Conservation (phyloP, 2,797 vertebrate genomes). For the Lagorchestes hirsutus region DNA sequence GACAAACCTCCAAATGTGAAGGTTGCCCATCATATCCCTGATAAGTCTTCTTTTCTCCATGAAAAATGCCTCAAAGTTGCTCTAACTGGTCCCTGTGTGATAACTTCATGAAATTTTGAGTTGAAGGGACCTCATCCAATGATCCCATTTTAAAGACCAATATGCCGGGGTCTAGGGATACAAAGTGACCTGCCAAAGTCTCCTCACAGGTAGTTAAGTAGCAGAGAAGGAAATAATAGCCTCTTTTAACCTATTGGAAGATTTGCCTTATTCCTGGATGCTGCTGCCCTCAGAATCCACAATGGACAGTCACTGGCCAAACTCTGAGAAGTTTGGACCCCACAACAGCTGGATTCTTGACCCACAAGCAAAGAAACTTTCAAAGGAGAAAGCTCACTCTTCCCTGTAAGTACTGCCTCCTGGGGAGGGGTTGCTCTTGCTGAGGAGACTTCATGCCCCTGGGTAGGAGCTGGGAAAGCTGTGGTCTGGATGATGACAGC, state of each 20-base stretch:
- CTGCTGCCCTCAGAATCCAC: background rate
- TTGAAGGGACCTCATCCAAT: background rate
- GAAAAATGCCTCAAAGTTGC: background rate
- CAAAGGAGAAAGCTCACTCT: background rate
- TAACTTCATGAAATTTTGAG: background rate
- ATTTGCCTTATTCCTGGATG: background rate
- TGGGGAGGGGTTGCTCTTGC: background rate
- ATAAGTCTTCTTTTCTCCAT: background rate
- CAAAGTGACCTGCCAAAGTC: background rate
- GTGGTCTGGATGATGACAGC: background rate
- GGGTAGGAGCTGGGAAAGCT: background rate
- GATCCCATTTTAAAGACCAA: background rate
- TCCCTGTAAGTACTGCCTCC: background rate
- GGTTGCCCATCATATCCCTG: background rate
- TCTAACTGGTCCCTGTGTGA: background rate
- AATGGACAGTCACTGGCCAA: background rate
- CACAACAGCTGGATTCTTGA: background rate
- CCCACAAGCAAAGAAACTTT: background rate
- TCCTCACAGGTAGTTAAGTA: background rate
- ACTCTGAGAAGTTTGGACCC: background rate
- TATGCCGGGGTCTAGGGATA: background rate
- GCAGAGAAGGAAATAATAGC: background rate
- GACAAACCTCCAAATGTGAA: background rate
- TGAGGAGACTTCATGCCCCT: background rate
- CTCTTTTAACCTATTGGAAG: background rate